Evolutionary conservation across 2,113 vertebrate genomes (phyloP).

Genomic region (Nothoprocta pentlandii): DNA sequence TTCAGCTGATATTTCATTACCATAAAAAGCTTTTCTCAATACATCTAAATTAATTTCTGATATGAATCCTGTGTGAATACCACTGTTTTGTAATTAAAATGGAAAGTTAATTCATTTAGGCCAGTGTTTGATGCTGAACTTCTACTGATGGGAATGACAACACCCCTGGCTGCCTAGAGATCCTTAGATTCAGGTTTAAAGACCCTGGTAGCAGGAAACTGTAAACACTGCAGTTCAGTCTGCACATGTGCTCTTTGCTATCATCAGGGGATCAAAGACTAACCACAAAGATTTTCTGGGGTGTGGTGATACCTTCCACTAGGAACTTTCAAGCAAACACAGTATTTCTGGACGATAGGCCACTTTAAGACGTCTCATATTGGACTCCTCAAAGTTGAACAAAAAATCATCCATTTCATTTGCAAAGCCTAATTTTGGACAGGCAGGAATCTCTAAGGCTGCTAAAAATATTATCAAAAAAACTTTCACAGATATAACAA

Average conservation of each 20-base stretch:
- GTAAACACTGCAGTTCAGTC: neutral
- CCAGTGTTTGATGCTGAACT: neutral
- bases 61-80: neutral
- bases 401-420: neutral
- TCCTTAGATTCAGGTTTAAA: neutral
- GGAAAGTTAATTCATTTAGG: neutral
- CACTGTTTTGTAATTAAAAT: neutral
- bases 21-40: conserved; percentile 4
- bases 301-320: neutral
- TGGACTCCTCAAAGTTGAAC: neutral
- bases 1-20: neutral
- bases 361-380: neutral
- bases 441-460: neutral
- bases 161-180: neutral
- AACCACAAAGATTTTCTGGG: neutral
- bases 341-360: neutral
- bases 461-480: neutral
- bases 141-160: neutral
- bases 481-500: neutral
- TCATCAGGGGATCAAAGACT: neutral
- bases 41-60: neutral
- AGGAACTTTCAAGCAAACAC: neutral
- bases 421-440: neutral
- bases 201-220: neutral
- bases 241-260: neutral